These are phyloP conservation scores for Enteromius viviparus DNA, from an alignment of 2,797 vertebrate genomes.

Conservation along the genomic window DNA sequence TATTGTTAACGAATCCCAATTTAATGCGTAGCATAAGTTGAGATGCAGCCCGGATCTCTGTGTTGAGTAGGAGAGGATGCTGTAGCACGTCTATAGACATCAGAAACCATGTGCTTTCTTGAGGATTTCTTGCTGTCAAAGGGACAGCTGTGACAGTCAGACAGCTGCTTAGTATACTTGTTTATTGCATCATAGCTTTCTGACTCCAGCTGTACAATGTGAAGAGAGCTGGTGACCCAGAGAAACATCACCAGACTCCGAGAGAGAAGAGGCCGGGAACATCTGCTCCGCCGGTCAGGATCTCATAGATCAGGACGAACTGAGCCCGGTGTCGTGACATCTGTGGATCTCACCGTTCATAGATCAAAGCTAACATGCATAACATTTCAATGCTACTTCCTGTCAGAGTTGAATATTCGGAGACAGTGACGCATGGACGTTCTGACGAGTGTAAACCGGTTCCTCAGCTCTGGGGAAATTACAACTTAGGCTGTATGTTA, in stretches of 20 bases:
- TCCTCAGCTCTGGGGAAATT: not conserved
- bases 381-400: not conserved
- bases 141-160: conserved; percentile 47
- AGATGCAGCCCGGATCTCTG: not conserved
- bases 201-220: conserved; percentile 2
- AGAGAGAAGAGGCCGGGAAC: conserved; percentile 66
- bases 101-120: not conserved
- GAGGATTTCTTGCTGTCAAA: not conserved
- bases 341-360: not conserved
- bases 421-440: not conserved
- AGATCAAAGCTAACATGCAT: not conserved
- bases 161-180: conserved; percentile 65
- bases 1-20: not conserved
- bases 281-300: conserved; percentile 25
- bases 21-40: not conserved
- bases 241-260: conserved; percentile 50
- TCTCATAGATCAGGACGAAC: conserved; percentile 21
- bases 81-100: not conserved
- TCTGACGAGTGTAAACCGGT: not conserved
- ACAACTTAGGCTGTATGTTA: not conserved
- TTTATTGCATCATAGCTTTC: too few relatives aligned
- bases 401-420: not conserved
- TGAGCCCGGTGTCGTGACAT: not conserved
- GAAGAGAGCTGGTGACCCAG: conserved; percentile 19
- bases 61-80: too few relatives aligned